Conservation (phyloP, 2,797 vertebrate genomes). For the Myotis findleyi region DNA sequence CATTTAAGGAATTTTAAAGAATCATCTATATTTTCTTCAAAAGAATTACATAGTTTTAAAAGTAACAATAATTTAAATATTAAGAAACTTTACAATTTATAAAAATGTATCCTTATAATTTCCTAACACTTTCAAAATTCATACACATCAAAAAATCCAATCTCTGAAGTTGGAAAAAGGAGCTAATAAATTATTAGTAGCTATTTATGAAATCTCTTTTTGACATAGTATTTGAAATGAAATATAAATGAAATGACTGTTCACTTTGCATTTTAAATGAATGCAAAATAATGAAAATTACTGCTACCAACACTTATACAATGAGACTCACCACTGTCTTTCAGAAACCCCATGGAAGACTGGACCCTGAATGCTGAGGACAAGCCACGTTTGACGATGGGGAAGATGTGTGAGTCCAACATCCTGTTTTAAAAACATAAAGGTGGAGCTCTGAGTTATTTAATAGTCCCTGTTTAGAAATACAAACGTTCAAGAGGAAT, state of each 20-base stretch:
- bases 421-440: constrained; percentile 67
- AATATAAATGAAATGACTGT: constrained; percentile 7
- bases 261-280: constrained; percentile 35
- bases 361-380: background rate
- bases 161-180: constrained; percentile 39
- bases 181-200: constrained; percentile 3
- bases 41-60: constrained; percentile 16
- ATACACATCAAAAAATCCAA: background rate
- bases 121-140: constrained; percentile 33
- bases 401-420: background rate
- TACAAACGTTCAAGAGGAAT: background rate
- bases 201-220: constrained; percentile 42
- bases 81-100: background rate
- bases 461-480: background rate
- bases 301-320: background rate
- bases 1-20: constrained; percentile 13
- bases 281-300: background rate
- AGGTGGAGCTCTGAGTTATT: constrained; percentile 29
- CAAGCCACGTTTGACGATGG: background rate
- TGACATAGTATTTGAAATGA: constrained; percentile 7
- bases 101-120: constrained; percentile 59
- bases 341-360: background rate
- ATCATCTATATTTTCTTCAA: constrained; percentile 47
- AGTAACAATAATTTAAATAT: constrained; percentile 15
- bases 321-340: constrained; percentile 67